These are phyloP conservation scores for Rhagium mordax DNA, from an alignment of 2,888 invertebrate species.

Conservation along the genomic window DNA sequence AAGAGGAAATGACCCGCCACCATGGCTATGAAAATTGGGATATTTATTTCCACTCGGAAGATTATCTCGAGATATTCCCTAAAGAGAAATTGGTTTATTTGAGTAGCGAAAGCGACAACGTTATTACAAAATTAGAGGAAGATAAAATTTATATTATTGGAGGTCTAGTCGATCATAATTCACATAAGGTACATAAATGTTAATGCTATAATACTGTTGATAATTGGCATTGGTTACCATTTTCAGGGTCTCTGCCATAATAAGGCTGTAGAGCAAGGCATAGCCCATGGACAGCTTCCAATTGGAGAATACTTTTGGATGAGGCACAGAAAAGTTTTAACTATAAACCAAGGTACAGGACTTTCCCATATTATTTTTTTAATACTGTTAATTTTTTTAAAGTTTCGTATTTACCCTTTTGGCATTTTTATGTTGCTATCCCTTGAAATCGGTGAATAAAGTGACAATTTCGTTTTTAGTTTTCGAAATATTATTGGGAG, in stretches of 20 bases:
- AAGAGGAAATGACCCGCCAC: conserved; percentile 83
- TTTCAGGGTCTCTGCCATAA: conserved; percentile 87
- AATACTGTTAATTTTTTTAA: background rate
- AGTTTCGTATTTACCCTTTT: no score
- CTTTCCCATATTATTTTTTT: no score
- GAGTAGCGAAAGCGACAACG: conserved; percentile 93
- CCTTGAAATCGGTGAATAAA: no score
- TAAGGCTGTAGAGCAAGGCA: conserved; percentile 83
- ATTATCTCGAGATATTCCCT: conserved; percentile 81
- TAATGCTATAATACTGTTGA: no score
- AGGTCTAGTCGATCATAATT: conserved; percentile 97
- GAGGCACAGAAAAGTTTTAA: conserved; percentile 94
- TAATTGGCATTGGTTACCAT: no score
- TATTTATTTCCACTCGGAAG: conserved; percentile 80
- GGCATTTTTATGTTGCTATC: no score
- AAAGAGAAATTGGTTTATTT: conserved; percentile 90
- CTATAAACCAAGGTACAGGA: conserved; percentile 95
- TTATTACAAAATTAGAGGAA: conserved; percentile 82
- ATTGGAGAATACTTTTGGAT: conserved; percentile 91
- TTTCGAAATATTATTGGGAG: conserved; percentile 85
- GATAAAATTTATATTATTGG: conserved; percentile 94
- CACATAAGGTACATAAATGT: conserved; percentile 90
- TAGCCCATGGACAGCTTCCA: conserved; percentile 89
- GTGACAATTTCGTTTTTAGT: no score
- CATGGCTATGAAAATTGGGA: conserved; percentile 95